Conservation (phyloP, 1,140 invertebrate species). For the Neodiprion virginianus region DNA sequence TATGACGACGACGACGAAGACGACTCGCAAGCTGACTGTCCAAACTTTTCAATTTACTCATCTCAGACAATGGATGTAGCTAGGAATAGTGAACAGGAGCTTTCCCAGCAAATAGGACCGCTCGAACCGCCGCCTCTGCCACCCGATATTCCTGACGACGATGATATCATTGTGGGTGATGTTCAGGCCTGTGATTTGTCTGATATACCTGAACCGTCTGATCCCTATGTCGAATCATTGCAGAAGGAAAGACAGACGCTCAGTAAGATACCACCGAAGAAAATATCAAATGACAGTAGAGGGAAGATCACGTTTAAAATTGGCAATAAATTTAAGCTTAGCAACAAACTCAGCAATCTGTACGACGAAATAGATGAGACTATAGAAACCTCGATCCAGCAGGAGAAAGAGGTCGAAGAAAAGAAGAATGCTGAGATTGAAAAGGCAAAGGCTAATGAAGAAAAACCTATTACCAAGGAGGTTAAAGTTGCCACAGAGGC, state of each 20-base stretch:
- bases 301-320: conserved; percentile 60
- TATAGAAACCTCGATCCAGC: conserved; percentile 34
- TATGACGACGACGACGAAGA: conserved; percentile 61
- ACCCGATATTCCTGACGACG: conserved; percentile 42
- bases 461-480: too few relatives aligned
- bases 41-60: conserved; percentile 84
- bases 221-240: conserved; percentile 54
- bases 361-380: conserved; percentile 51
- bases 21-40: conserved; percentile 75
- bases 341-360: conserved; percentile 51
- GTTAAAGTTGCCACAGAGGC: not conserved
- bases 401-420: conserved; percentile 35
- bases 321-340: conserved; percentile 49
- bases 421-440: conserved; percentile 15
- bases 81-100: conserved; percentile 61
- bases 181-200: conserved; percentile 50
- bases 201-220: conserved; percentile 48
- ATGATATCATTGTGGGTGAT: conserved; percentile 51
- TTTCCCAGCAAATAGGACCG: conserved; percentile 56
- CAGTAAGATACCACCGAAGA: conserved; percentile 54
- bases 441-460: not conserved
- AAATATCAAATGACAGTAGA: conserved; percentile 52
- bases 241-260: conserved; percentile 54
- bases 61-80: conserved; percentile 79
- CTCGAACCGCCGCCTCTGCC: conserved; percentile 45